Conservation (phyloP, 2,113 vertebrate genomes). For the Xenopus laevis region DNA sequence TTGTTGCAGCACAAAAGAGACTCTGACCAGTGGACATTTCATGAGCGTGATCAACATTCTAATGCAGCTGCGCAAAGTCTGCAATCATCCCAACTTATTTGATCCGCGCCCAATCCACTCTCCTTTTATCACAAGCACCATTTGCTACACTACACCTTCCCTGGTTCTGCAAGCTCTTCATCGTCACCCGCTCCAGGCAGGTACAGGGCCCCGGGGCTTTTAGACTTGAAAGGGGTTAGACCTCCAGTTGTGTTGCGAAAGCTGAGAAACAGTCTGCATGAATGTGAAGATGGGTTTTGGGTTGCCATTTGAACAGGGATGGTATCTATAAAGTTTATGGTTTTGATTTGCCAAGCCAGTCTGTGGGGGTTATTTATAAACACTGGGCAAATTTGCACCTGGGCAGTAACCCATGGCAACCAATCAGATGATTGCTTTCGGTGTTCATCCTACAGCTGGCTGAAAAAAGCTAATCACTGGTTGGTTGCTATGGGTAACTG, state of each 20-base stretch:
- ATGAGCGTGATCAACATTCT: slow-evolving; percentile 97
- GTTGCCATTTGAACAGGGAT: not conserved
- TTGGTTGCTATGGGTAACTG: too few species aligned
- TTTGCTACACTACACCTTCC: slow-evolving; percentile 80
- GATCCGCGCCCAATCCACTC: slow-evolving; percentile 91
- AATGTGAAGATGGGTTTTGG: not conserved
- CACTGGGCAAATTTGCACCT: too few species aligned
- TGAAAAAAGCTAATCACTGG: too few species aligned
- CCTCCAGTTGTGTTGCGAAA: too few species aligned
- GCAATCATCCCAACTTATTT: slow-evolving; percentile 94
- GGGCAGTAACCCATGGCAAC: too few species aligned
- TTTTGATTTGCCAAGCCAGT: not conserved
- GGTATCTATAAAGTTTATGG: too few species aligned
- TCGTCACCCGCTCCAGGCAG: slow-evolving; percentile 76
- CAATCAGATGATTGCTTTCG: too few species aligned
- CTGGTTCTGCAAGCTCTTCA: slow-evolving; percentile 76
- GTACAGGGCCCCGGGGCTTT: slow-evolving; percentile 24
- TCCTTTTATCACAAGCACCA: slow-evolving; percentile 83
- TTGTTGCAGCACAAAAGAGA: slow-evolving; percentile 78
- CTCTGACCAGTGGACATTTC: slow-evolving; percentile 88
- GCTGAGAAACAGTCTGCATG: too few species aligned
- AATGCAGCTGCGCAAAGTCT: slow-evolving; percentile 95
- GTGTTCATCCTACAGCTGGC: too few species aligned
- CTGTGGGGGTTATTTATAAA: too few species aligned
- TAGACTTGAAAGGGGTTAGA: not conserved